Percentiles rank a stretch among this genome's conserved stretches.
Conservation (phyloP, 2,113 vertebrate genomes). For the Tenrec ecaudatus region DNA sequence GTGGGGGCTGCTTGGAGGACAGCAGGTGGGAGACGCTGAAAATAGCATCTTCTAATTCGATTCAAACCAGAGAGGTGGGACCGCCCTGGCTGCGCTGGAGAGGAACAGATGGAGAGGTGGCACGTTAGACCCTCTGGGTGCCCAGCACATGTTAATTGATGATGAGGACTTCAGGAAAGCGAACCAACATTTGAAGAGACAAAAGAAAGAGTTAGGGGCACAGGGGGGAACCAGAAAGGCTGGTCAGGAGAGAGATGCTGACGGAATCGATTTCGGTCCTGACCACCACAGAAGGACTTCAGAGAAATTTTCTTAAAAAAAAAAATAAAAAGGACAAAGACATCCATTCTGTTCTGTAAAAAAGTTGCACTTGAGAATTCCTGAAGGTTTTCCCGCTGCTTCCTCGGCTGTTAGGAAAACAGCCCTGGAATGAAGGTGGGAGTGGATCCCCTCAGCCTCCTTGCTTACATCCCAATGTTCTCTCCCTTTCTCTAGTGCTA, state of each 20-base stretch:
- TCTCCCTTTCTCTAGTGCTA: slow-evolving; percentile 1
- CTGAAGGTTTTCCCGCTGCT: not conserved
- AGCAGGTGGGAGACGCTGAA: slow-evolving; percentile 34
- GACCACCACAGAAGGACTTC: not conserved
- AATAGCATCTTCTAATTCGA: slow-evolving; percentile 24
- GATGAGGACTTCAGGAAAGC: slow-evolving; percentile 64
- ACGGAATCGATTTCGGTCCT: not conserved
- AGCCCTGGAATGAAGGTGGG: not conserved
- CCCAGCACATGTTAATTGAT: slow-evolving; percentile 54
- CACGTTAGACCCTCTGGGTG: not conserved
- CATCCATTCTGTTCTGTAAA: not conserved
- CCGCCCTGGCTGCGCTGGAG: not conserved
- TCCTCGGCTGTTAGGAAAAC: not conserved
- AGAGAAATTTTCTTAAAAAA: not conserved
- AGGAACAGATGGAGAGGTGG: slow-evolving; percentile 71
- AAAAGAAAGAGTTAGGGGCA: slow-evolving; percentile 57
- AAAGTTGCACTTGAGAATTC: not conserved
- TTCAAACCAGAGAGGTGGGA: slow-evolving; percentile 42
- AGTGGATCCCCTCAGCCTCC: not conserved
- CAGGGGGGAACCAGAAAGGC: not conserved
- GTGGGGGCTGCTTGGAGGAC: not conserved
- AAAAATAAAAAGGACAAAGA: not conserved
- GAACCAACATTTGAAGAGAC: slow-evolving; percentile 69
- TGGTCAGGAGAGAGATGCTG: not conserved
- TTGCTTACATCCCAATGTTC: not conserved